Evolutionary conservation across 2,113 vertebrate species (phyloP).

Genomic region (Otolemur garnettii): DNA sequence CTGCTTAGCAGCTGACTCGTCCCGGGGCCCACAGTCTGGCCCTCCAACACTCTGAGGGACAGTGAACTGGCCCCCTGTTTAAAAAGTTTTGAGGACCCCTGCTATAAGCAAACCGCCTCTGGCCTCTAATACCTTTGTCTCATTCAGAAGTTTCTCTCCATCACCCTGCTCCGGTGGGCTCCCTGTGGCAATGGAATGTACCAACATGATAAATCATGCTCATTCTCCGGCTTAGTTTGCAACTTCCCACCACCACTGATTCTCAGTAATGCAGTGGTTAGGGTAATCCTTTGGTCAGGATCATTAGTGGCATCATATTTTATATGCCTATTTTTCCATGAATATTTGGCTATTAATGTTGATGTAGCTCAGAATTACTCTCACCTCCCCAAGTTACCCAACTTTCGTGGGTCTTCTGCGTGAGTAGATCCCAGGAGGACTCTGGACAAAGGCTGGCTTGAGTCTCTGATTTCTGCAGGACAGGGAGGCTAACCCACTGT

Average conservation of each 20-base stretch:
- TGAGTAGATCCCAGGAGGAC: not conserved
- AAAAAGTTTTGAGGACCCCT: too few relatives aligned
- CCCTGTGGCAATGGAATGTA: accelerated
- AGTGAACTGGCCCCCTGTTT: too few relatives aligned
- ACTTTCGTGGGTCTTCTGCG: not conserved
- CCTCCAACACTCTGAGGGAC: too few relatives aligned
- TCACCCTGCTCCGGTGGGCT: not conserved
- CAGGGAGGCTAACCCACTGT: not conserved
- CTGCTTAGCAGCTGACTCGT: too few relatives aligned
- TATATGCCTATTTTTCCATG: accelerated
- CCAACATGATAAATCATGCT: accelerated
- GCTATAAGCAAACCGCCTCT: not conserved
- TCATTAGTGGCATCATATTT: accelerated
- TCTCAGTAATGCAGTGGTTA: not conserved
- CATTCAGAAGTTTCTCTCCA: not conserved
- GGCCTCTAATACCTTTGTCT: not conserved
- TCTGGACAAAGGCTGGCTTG: not conserved
- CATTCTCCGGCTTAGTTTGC: not conserved
- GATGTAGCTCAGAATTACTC: accelerated
- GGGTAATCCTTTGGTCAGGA: not conserved
- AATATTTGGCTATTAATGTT: not conserved
- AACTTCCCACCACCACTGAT: not conserved
- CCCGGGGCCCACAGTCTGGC: too few relatives aligned
- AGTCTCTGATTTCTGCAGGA: not conserved
- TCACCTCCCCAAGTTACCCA: too few relatives aligned